Conservation (phyloP, 2,888 invertebrate genomes). For the Selenia dentaria region DNA sequence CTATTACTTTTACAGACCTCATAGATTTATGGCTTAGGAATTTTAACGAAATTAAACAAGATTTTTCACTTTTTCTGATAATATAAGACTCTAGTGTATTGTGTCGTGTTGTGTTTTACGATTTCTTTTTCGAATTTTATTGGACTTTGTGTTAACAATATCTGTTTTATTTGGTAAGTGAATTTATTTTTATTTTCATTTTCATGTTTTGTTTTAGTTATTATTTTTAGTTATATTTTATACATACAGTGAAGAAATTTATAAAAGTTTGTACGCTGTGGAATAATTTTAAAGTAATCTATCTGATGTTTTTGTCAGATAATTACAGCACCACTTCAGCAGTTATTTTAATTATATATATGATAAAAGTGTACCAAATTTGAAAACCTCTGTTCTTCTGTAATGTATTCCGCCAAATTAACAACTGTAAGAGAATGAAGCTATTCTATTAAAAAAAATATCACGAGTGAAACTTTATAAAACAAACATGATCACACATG, state of each 20-base stretch:
- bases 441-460: no score
- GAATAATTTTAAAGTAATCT: no score
- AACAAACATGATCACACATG: slow-evolving; percentile 13
- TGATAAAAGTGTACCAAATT: no score
- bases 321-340: no score
- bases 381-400: no score
- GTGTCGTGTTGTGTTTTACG: slow-evolving; percentile 78
- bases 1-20: slow-evolving; percentile 57
- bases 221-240: no score
- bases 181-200: slow-evolving; percentile 44
- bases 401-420: no score
- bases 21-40: slow-evolving; percentile 62
- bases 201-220: slow-evolving; percentile 18
- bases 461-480: not conserved
- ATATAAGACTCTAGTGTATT: slow-evolving; percentile 70
- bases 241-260: no score
- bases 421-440: no score
- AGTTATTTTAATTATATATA: no score
- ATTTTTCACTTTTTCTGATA: slow-evolving; percentile 55
- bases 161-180: slow-evolving; percentile 69
- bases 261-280: no score
- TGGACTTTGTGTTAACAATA: slow-evolving; percentile 73
- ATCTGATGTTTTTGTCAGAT: no score
- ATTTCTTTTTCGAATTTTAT: slow-evolving; percentile 55
- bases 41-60: slow-evolving; percentile 54